Evolutionary conservation across 2,797 vertebrate species (phyloP).

Genomic region (Phrynocephalus vlangalii): DNA sequence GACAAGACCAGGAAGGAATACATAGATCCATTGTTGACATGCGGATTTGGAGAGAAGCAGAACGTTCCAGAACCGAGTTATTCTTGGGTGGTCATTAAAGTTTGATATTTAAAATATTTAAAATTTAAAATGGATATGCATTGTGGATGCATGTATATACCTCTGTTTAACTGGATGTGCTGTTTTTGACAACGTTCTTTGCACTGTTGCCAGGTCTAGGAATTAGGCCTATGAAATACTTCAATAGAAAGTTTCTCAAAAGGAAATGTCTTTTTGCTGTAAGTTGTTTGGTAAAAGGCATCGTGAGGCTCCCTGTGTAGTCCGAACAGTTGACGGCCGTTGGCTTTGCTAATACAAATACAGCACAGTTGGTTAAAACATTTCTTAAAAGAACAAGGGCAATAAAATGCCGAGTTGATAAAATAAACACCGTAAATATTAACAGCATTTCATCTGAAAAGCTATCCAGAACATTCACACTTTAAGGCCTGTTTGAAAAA

Average conservation of each 20-base stretch:
- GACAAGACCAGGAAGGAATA: constrained; percentile 54
- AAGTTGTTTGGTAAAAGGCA: background rate
- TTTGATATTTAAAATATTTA: background rate
- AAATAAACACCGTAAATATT: background rate
- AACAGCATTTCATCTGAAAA: background rate
- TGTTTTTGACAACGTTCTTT: background rate
- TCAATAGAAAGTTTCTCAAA: background rate
- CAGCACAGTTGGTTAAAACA: background rate
- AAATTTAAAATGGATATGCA: constrained; percentile 26
- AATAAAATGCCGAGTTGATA: background rate
- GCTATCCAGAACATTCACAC: no score
- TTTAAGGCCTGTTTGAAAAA: background rate
- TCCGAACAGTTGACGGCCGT: background rate
- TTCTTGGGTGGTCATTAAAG: constrained; percentile 9
- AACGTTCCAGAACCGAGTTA: constrained; percentile 42
- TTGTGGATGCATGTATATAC: constrained; percentile 3
- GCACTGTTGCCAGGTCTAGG: background rate
- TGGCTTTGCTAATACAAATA: background rate
- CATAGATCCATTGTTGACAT: constrained; percentile 34
- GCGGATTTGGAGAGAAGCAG: constrained; percentile 34
- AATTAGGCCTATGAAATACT: background rate
- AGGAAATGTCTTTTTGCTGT: background rate
- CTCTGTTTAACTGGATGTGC: background rate
- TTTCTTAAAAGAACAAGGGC: background rate
- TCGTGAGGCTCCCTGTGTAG: background rate